Evolutionary conservation across 2,797 vertebrate genomes (phyloP), one percentile per base, ranked within the genome.

Genomic region (Chaunax sp.): DNA sequence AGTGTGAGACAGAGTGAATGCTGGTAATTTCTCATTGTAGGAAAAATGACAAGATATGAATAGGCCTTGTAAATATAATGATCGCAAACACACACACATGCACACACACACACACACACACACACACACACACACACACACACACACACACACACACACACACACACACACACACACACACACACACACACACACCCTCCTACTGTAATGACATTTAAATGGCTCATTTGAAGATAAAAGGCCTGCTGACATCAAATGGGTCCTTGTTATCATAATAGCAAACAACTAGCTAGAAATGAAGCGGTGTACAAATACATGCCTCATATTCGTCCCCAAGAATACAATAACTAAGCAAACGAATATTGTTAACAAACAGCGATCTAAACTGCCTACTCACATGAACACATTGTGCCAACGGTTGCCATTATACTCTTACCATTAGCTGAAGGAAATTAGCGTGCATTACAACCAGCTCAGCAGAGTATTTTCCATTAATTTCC

Each of bases 131-230:
- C 72, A 69, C 72, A 41, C 78, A 67, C 54, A 55, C 66, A 30
- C 28, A 30, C 28, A 6, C 28, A 30, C 28, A 30, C 28, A 30
- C 28, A 30, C 28, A 30, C 28, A 30, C 28, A 30, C 28, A 30
- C 28, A 30, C 28, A 30, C 73, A 49, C 41, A 47, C 64, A 47
- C 49, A 56, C 77, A 49, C 72, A 69, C 72, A 41, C 78, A 67
- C 54, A 55, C 66, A 25, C 28, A 52, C 49, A 16, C 64, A 43
- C 69, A 51, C 33, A 46, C 55, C 63, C 18, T 28, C 63, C 45
- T 40, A 75, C 70, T 65, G 77, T 92, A 93, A 88, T 90, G 87
- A 91, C 86, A 92, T 90, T 91, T 93, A 91, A 92, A 92, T 88
- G 85, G 80, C 81, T 92, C 86, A 88, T 92, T 90, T 90, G 88